phyloP scores from a whole-genome alignment of 2,113 vertebrate genomes.

The Mastomys natalensis region DNA sequence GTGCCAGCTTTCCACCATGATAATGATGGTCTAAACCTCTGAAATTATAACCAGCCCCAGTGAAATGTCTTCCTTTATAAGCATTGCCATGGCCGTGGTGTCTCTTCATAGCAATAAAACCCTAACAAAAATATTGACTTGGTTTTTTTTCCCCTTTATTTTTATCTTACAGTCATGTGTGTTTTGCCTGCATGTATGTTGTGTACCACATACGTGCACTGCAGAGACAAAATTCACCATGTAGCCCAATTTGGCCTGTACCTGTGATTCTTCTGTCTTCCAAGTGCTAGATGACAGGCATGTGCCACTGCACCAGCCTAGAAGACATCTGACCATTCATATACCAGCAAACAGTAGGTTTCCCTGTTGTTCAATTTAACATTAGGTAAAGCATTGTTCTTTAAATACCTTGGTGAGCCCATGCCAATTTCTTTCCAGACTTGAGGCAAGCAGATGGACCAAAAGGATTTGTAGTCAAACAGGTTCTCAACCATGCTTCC shows the following conservation, averaged over 20 bases:
- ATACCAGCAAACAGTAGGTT: slow-evolving; percentile 9
- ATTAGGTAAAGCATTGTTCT: slow-evolving; percentile 26
- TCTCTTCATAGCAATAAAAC: neutral
- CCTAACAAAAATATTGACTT: neutral
- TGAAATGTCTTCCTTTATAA: neutral
- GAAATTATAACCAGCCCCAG: neutral
- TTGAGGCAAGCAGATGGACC: slow-evolving; percentile 92
- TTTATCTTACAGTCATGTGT: neutral
- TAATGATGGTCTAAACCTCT: neutral
- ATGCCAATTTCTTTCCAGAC: slow-evolving; percentile 94
- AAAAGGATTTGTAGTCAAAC: slow-evolving; percentile 91
- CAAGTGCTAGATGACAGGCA: neutral
- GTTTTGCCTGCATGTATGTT: neutral
- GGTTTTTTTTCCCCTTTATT: neutral
- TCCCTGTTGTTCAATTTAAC: slow-evolving; percentile 54
- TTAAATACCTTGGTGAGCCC: slow-evolving; percentile 95
- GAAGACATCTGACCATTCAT: neutral
- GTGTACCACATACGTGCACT: neutral
- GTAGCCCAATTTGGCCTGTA: neutral
- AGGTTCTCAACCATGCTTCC: slow-evolving; percentile 90
- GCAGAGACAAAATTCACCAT: neutral
- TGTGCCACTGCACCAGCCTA: neutral
- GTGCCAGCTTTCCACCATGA: neutral
- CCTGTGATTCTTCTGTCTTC: neutral
- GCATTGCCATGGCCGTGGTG: neutral